A percentile compares a stretch with the other conserved stretches of the same genome.
Conservation (phyloP, 2,797 vertebrate species). For the Argentina silus region DNA sequence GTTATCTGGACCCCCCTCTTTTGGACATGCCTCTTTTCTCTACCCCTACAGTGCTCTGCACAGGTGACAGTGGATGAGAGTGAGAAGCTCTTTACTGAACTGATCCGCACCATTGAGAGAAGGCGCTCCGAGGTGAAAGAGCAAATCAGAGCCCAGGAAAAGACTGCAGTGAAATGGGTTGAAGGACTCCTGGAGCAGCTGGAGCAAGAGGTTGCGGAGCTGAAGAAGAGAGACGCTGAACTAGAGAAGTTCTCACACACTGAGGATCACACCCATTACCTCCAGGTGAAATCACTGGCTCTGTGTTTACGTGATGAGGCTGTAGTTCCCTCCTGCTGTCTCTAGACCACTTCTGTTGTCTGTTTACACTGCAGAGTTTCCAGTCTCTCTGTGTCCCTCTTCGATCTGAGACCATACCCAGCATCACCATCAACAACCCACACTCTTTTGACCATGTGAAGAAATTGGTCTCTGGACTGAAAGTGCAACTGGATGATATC, state of each 20-base stretch:
- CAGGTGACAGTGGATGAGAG: slow-evolving; percentile 39
- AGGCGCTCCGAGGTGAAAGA: slow-evolving; percentile 34
- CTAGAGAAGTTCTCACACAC: slow-evolving; percentile 43
- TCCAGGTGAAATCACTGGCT: slow-evolving; percentile 17
- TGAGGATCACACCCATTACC: slow-evolving; percentile 20
- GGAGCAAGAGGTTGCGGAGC: slow-evolving; percentile 42
- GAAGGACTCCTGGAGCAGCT: slow-evolving; percentile 26
- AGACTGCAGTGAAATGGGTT: slow-evolving; percentile 22
- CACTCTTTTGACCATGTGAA: slow-evolving; percentile 13
- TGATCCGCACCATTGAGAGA: slow-evolving; percentile 46
- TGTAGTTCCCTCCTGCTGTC: neutral
- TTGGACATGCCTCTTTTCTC: neutral
- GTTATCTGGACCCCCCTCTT: neutral
- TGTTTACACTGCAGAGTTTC: slow-evolving; percentile 7
- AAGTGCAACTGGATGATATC: slow-evolving; percentile 19
- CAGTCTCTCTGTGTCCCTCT: slow-evolving; percentile 6
- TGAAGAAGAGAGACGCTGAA: slow-evolving; percentile 42
- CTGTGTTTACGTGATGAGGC: neutral
- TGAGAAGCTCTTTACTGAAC: slow-evolving; percentile 42
- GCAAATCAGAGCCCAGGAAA: slow-evolving; percentile 48
- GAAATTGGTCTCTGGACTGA: slow-evolving; percentile 23
- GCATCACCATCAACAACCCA: slow-evolving; percentile 6
- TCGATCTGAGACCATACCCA: slow-evolving; percentile 1
- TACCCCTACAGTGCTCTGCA: slow-evolving; percentile 30
- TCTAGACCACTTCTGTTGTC: neutral